Evolutionary conservation across 2,888 invertebrate genomes (phyloP).

Genomic region (Parnassius glacialis): DNA sequence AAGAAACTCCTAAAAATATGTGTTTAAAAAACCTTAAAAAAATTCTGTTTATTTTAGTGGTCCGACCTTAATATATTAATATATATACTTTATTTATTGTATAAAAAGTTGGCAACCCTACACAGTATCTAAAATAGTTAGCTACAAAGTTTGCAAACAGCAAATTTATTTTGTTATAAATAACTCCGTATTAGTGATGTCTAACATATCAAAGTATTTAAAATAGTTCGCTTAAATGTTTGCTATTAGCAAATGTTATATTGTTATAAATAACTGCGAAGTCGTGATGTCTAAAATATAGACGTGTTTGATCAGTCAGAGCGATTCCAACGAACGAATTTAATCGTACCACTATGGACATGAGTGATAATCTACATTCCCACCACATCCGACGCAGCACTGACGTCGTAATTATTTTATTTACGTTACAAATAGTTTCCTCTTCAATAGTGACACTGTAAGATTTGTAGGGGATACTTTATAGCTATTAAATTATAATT

Average conservation of each 20-base stretch:
- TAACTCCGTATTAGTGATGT: too few relatives aligned
- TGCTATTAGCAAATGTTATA: constrained; percentile 1
- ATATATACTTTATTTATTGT: too few relatives aligned
- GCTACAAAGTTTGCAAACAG: too few relatives aligned
- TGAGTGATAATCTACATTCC: constrained; percentile 54
- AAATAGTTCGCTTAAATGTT: too few relatives aligned
- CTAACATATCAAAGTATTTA: too few relatives aligned
- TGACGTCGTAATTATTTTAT: constrained; percentile 26
- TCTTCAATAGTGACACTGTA: constrained; percentile 51
- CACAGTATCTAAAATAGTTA: too few relatives aligned
- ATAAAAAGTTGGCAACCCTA: too few relatives aligned
- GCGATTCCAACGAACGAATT: constrained; percentile 27
- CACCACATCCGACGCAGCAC: constrained; percentile 48
- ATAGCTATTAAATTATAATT: constrained; percentile 13
- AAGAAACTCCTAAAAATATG: too few relatives aligned
- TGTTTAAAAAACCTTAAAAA: too few relatives aligned
- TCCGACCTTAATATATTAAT: too few relatives aligned
- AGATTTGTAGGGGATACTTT: constrained; percentile 25
- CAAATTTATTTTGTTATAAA: too few relatives aligned
- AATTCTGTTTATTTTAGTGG: too few relatives aligned
- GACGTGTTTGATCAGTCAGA: constrained; percentile 32
- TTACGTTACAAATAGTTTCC: constrained; percentile 42
- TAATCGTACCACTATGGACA: constrained; percentile 37
- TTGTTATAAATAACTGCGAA: constrained; percentile 4
- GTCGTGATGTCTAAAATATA: constrained; percentile 39